Evolutionary conservation across 2,888 invertebrate species (phyloP), one percentile per base, ranked within the genome.

Genomic region (Subacronicta megacephala): DNA sequence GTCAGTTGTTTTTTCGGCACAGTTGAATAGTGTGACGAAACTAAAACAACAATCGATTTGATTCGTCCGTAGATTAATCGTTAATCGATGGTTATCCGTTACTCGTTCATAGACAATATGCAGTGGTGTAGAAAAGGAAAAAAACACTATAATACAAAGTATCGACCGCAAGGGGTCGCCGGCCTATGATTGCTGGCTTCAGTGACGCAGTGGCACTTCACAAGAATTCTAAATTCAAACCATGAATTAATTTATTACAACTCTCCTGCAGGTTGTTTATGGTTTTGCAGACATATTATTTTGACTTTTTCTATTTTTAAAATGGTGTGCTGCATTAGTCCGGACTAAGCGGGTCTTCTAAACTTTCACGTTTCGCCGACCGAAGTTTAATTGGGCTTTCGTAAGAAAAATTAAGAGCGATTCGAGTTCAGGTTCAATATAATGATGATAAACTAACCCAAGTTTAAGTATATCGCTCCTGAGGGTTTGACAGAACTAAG

Each of bases 141-240:
- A n/a, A 53, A 47, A 16, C 50, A 50, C 46, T 40, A 45, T 59
- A 53, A 46, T 41, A 80, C 72, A 75, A 75, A 73, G 65, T 89
- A 87, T 87, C 86, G 89, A 91, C 86, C 90, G 83, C 76, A 68
- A 62, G 74, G 78, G 91, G 88, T 92, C 90, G 83, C 82, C 80
- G 89, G 76, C 86, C 91, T 85, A 88, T 90, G 91, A 90, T 90
- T 90, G 78, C 85, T 77, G 78, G 70, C 74, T 78, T 66, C 72
- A 66, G 64, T 80, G 78, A 78, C 80, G 80, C 67, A 56, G 65
- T 64, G 61, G 70, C 79, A 78, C 66, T 80, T 82, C 75, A 41
- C 55, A 59, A 59, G 80, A 80, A 85, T 83, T 87, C 78, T 76
- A 75, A 81, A 84, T 82, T 79, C 70, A 72, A 60, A 53, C 41